phyloP scores from a whole-genome alignment of 2,888 invertebrate genomes.

The Eupithecia inturbata region DNA sequence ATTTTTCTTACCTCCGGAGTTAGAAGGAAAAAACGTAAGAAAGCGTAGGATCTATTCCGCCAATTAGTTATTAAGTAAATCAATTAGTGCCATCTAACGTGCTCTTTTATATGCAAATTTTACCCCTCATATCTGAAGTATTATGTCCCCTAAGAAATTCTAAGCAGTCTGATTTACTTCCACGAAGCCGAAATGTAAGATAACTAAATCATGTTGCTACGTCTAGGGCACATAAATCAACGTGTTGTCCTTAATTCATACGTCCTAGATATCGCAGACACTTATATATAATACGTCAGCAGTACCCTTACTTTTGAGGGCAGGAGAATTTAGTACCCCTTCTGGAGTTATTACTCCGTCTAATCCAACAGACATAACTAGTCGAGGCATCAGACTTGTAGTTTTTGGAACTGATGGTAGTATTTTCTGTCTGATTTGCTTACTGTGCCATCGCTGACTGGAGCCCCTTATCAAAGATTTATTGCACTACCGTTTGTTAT shows the following conservation, averaged over 20 bases:
- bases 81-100: not conserved
- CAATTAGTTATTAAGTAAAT: not conserved
- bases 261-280: conserved; percentile 52
- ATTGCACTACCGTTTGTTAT: conserved; percentile 64
- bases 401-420: not conserved
- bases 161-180: conserved; percentile 25
- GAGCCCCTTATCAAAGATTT: conserved; percentile 58
- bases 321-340: not conserved
- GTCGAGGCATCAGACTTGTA: not conserved
- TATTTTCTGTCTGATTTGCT: conserved; percentile 1
- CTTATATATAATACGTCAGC: conserved; percentile 9
- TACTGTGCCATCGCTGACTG: conserved; percentile 29
- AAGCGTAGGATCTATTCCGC: not conserved
- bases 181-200: conserved; percentile 24
- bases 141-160: not conserved
- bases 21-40: not conserved
- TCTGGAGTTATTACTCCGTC: not conserved
- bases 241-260: conserved; percentile 62
- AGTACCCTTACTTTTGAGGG: conserved; percentile 7
- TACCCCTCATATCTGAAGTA: not conserved
- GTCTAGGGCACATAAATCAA: conserved; percentile 38
- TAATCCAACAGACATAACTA: not conserved
- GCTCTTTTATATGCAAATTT: not conserved
- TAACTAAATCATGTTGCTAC: conserved; percentile 29
- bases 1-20: not conserved